Evolutionary conservation across 1,140 invertebrate genomes (phyloP), one percentile per base, ranked within the genome.

Genomic region (Rhynchophorus ferrugineus): DNA sequence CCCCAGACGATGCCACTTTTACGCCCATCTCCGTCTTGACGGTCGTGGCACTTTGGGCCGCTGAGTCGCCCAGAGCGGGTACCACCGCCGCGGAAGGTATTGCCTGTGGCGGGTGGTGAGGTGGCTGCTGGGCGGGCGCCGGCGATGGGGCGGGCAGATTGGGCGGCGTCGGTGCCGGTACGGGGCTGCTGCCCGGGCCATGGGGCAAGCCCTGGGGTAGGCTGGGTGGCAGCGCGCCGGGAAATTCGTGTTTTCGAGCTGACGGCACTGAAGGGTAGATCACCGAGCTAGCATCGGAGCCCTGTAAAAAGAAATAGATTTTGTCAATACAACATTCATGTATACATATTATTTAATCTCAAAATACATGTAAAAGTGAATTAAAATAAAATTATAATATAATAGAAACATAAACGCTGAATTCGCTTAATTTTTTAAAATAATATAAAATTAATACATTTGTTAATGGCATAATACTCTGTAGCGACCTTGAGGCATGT

Each of bases 221-320:
- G 44, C 67, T 64, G 59, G 55, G 73, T 59, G 57, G 66, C 20
- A 70, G 64, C 56, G 60, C 71, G 66, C 71, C 74, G 60, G 75
- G 76, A 44, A 71, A 75, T 57, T 77, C 76, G 65, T 76, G 75
- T 60, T 78, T 76, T 39, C 67, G 59, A 13, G 73, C 73, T 42
- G 77, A 73, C 68, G 79, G 77, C 62, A 79, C 76, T 65, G 81
- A 76, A 66, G 80, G 77, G 75, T 84, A 85, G 73, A 84, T 80
- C 72, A 84, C 81, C 70, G 82, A 82, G 69, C 83, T 81, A 64
- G 80, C 80, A 76, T 85, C 83, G 64, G 82, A 83, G 60, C 67
- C 65, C 67, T 69, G 59, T 19, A 67, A 69, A 45, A 60, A 63
- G 54, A 45, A n/a, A n/a, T n/a, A n/a, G n/a, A n/a, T n/a, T n/a